Percentiles rank a stretch among this genome's conserved stretches.
Conservation (phyloP, 2,888 invertebrate species). For the Buathra laborator region DNA sequence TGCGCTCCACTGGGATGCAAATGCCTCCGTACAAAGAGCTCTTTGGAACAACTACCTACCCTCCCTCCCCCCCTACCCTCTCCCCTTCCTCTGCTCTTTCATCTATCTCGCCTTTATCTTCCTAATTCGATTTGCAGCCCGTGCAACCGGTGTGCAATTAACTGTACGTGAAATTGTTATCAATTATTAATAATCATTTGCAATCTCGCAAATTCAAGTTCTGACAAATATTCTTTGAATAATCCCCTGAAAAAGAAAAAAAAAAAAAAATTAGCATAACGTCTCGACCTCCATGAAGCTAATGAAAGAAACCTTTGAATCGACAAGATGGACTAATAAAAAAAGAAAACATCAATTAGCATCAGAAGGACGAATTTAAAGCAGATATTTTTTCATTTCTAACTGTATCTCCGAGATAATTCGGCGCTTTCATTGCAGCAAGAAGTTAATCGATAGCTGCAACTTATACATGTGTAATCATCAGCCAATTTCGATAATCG, state of each 20-base stretch:
- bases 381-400: too few relatives aligned
- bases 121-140: conserved; percentile 44
- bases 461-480: neutral
- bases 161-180: conserved; percentile 40
- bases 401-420: too few relatives aligned
- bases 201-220: neutral
- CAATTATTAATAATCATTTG: conserved; percentile 50
- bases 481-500: neutral
- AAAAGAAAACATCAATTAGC: neutral
- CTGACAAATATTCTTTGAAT: conserved; percentile 23
- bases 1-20: conserved; percentile 60
- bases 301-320: conserved; percentile 6
- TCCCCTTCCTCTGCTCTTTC: neutral
- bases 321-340: neutral
- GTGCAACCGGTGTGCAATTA: conserved; percentile 43
- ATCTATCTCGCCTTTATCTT: conserved; percentile 14
- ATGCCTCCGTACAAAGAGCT: conserved; percentile 62
- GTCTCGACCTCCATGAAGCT: conserved; percentile 5
- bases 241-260: conserved; percentile 30
- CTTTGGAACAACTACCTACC: conserved; percentile 23
- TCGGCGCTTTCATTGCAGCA: neutral
- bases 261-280: conserved; percentile 46
- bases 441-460: neutral
- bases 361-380: too few relatives aligned
- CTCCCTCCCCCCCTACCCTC: too few relatives aligned